Base-by-base conservation (phyloP, 2,888 invertebrate species). In the Carpatolechia fugitivella region DNA sequence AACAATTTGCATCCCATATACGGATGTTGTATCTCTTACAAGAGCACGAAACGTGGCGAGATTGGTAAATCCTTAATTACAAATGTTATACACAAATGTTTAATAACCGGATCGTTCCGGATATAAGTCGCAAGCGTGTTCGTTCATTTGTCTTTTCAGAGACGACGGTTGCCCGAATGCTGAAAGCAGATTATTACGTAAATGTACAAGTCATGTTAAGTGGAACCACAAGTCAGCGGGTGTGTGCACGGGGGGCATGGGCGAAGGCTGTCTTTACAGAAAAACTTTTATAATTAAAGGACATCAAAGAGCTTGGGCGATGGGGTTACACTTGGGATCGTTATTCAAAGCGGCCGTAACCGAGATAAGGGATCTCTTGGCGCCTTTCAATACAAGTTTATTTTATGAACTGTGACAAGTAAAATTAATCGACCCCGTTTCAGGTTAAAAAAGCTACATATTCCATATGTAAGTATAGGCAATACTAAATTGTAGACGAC, bases 221-320 rank as follows among this genome's bases (percentile, higher is more conserved):
- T 56, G 41, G 47, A 51, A 40, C 46, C 51, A 30, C 49, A 55
- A 55, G 60, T 60, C 64, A 65, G 59, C 60, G 60, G 59, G 58
- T 56, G 61, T 66, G 60, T 64, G 63, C 60, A 55, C 57, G 30
- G 40, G 54, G 57, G 54, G 53, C 56, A 48, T 55, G 58, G 63
- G 62, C 67, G 63, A 68, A 77, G 78, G 79, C 70, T 75, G 74
- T 75, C 80, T 84, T 80, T 80, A 78, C 79, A 76, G 80, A 82
- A 81, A 85, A 86, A 88, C 79, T 87, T 88, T 87, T 84, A 85
- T 88, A 88, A 88, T 88, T 88, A 87, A 86, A 83, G 78, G 86
- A 85, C 84, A 86, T 89, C 89, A 89, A 89, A 88, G 87, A 78
- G 79, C 74, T 75, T 71, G 75, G 64, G 76, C 80, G 84, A 82